These are phyloP conservation scores for Sphaerophoria rueppellii DNA, from an alignment of 2,888 invertebrate species.

Conservation along the genomic window DNA sequence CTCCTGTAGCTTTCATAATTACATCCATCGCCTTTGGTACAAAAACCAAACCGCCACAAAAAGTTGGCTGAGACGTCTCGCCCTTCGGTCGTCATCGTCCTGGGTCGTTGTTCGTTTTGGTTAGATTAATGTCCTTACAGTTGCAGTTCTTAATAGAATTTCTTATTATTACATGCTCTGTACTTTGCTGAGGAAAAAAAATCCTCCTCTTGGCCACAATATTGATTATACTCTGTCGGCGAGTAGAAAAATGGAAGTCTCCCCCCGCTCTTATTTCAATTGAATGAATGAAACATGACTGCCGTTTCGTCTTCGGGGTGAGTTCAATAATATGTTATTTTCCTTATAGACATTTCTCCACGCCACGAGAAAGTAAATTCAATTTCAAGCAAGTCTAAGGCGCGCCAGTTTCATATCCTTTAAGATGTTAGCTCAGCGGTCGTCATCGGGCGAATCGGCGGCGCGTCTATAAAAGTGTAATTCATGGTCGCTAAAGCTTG, in stretches of 20 bases:
- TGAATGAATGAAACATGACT: slow-evolving; percentile 45
- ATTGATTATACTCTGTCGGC: slow-evolving; percentile 63
- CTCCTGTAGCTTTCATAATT: slow-evolving; percentile 17
- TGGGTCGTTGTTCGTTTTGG: slow-evolving; percentile 43
- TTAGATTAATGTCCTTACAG: slow-evolving; percentile 72
- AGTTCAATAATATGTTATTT: slow-evolving; percentile 57
- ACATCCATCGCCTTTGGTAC: not conserved
- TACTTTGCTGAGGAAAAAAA: not conserved
- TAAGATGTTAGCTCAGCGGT: no score
- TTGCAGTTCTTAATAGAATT: slow-evolving; percentile 72
- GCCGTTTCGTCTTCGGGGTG: slow-evolving; percentile 13
- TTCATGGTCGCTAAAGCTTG: slow-evolving; percentile 49
- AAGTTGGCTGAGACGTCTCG: not conserved
- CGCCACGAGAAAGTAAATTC: slow-evolving; percentile 34
- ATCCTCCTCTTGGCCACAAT: slow-evolving; percentile 36
- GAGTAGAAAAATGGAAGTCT: not conserved
- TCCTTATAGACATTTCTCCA: slow-evolving; percentile 43
- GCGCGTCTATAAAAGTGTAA: slow-evolving; percentile 54
- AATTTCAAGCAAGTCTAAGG: slow-evolving; percentile 46
- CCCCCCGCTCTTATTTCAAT: slow-evolving; percentile 21
- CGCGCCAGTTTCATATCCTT: not conserved
- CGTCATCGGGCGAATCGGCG: not conserved
- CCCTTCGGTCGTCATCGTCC: not conserved
- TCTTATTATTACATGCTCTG: slow-evolving; percentile 58
- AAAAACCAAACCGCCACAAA: slow-evolving; percentile 4